phyloP scores from a whole-genome alignment of 2,888 invertebrate genomes.

The Pyrrhia umbra region DNA sequence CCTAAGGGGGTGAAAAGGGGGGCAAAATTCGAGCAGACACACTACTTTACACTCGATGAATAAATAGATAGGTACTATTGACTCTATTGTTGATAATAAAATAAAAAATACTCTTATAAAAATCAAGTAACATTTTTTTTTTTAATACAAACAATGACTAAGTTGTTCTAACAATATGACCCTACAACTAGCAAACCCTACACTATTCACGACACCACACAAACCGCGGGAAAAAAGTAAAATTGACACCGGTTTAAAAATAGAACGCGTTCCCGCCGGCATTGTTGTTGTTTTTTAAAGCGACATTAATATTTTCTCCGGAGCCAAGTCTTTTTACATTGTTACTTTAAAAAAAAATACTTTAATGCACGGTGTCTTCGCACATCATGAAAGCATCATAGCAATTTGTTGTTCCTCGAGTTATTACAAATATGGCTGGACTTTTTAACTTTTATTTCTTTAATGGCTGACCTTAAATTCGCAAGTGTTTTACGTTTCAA shows the following conservation, averaged over 20 bases:
- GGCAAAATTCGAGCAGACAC: too few relatives aligned
- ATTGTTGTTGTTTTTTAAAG: slow-evolving; percentile 65
- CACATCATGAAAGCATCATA: slow-evolving; percentile 39
- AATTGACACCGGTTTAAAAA: slow-evolving; percentile 79
- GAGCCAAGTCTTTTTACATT: slow-evolving; percentile 54
- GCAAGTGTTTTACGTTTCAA: slow-evolving; percentile 33
- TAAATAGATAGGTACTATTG: too few relatives aligned
- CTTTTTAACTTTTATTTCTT: slow-evolving; percentile 32
- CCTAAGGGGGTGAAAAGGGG: too few relatives aligned
- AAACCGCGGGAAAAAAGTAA: slow-evolving; percentile 72
- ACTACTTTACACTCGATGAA: too few relatives aligned
- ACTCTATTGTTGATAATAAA: too few relatives aligned
- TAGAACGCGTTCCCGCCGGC: slow-evolving; percentile 72
- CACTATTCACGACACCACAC: slow-evolving; percentile 24
- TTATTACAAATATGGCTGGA: slow-evolving; percentile 37
- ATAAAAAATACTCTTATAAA: too few relatives aligned
- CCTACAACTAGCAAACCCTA: slow-evolving; percentile 38
- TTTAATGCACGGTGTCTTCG: slow-evolving; percentile 51
- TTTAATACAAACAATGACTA: neutral
- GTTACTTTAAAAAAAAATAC: slow-evolving; percentile 46
- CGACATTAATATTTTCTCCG: slow-evolving; percentile 74
- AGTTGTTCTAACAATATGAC: neutral
- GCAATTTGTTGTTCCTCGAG: slow-evolving; percentile 45
- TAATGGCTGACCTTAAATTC: slow-evolving; percentile 31
- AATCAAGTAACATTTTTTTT: too few relatives aligned